Evolutionary conservation across 2,113 vertebrate genomes (phyloP).

Genomic region (Platysternon megacephalum): DNA sequence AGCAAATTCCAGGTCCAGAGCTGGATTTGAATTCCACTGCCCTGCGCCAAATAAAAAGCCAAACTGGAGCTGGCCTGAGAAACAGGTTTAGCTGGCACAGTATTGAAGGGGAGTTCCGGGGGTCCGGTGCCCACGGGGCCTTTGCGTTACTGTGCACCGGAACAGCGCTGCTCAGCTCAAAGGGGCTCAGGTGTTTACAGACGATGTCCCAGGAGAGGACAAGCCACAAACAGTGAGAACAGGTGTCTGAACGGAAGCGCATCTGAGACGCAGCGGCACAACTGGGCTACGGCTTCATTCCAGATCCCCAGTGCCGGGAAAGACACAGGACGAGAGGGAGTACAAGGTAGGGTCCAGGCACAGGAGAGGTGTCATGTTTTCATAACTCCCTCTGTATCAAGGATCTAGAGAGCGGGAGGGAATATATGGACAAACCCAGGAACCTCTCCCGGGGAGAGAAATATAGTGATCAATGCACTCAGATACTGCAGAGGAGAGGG

Average conservation of each 20-base stretch:
- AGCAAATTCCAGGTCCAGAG: background rate
- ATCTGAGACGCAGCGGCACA: background rate
- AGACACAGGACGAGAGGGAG: background rate
- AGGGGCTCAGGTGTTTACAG: background rate
- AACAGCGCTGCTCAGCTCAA: rapidly evolving
- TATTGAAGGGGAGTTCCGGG: rapidly evolving
- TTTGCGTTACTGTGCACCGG: rapidly evolving
- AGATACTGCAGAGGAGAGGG: background rate
- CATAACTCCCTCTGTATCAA: background rate
- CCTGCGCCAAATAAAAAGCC: background rate
- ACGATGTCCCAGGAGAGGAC: rapidly evolving
- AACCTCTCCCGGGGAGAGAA: background rate
- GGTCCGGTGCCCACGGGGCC: rapidly evolving
- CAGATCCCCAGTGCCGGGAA: background rate
- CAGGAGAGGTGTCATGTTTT: background rate
- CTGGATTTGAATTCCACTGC: background rate
- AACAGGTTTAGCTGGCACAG: background rate
- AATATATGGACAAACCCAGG: background rate
- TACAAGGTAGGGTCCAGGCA: background rate
- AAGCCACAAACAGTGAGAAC: background rate
- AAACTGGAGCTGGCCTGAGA: background rate
- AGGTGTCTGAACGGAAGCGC: background rate
- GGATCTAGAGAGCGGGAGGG: background rate
- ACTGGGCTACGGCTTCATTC: background rate
- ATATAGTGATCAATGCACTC: background rate